Evolutionary conservation across 2,888 invertebrate species (phyloP), one percentile per base, ranked within the genome.

Genomic region (Drosophila robusta): DNA sequence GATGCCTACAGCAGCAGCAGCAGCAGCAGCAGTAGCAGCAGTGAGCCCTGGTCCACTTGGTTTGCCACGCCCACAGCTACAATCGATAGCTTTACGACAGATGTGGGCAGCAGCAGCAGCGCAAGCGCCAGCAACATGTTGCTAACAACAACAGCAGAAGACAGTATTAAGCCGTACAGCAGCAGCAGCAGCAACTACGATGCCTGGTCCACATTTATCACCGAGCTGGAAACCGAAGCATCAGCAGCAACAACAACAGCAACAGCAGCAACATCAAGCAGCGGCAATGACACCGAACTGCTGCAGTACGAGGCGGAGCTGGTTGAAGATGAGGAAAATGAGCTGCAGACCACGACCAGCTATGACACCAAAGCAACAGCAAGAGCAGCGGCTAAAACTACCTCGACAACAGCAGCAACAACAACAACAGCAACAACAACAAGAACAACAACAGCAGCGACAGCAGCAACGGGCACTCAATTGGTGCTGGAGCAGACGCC

Each of bases 351-450:
- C 50, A 78, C 82, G 58, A 60, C 73, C 57, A 62, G 55, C 75
- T 75, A 75, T 68, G 82, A 87, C 80, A 83, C 84, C 87, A 89
- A 74, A 90, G 87, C 70, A 90, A 81, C 57, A 52, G 36, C 36
- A 42, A 42, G 45, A 32, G 42, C 45, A 34, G 22, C 55, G 34
- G 42, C 38, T 56, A 14, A 24, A 7, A 44, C 50, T n/a, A 29
- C 44, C 36, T 14, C 38, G 14, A 24, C 38, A 14, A n/a, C 52
- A 52, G 12, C 65, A 45, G 38, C 61, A 34, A 41, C 32, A 32
- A 16, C 63, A 36, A 2, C 57, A 46, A 8, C 57, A 45, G 9
- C 60, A 8, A 29, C 67, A 41, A 8, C 55, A 11, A 32, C 58
- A 46, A 32, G 66, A 36, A 47, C 67, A 45, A 38, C 73, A 47